These are phyloP conservation scores for Scomber japonicus DNA, from an alignment of 2,113 vertebrate genomes.

Conservation along the genomic window DNA sequence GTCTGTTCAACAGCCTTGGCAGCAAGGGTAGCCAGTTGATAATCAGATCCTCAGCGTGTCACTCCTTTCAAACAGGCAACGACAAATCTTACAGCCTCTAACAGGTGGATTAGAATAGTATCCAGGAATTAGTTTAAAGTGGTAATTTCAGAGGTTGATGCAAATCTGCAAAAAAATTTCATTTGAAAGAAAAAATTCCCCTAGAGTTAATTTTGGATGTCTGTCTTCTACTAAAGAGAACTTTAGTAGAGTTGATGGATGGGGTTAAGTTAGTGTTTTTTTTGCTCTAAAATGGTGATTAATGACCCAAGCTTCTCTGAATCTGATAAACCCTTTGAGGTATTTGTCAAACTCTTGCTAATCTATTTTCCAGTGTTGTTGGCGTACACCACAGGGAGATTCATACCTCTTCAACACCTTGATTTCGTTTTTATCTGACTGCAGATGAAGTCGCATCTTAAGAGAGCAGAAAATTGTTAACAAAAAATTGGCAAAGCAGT, in stretches of 20 bases:
- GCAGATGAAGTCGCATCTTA: conserved; percentile 17
- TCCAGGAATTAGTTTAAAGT: conserved; percentile 15
- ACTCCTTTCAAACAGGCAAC: conserved; percentile 40
- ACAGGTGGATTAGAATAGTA: conserved; percentile 47
- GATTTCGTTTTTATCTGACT: conserved; percentile 44
- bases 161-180: conserved; percentile 4
- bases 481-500: conserved; percentile 10
- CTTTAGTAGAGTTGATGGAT: conserved; percentile 72
- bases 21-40: conserved; percentile 62
- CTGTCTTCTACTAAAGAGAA: conserved; percentile 19
- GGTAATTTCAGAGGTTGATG: neutral
- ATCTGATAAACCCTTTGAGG: conserved; percentile 64
- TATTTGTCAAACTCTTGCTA: conserved; percentile 65
- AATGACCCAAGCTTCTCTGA: conserved; percentile 69
- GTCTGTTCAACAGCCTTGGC: conserved; percentile 48
- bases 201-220: conserved; percentile 22
- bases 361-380: conserved; percentile 60
- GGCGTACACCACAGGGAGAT: conserved; percentile 4
- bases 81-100: conserved; percentile 19
- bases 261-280: conserved; percentile 68
- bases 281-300: conserved; percentile 72
- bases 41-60: conserved; percentile 64
- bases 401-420: conserved; percentile 33
- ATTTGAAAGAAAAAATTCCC: neutral
- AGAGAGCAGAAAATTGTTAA: conserved; percentile 7